These are phyloP conservation scores for Serrognathus titanus DNA, from an alignment of 2,888 invertebrate species.

Conservation along the genomic window DNA sequence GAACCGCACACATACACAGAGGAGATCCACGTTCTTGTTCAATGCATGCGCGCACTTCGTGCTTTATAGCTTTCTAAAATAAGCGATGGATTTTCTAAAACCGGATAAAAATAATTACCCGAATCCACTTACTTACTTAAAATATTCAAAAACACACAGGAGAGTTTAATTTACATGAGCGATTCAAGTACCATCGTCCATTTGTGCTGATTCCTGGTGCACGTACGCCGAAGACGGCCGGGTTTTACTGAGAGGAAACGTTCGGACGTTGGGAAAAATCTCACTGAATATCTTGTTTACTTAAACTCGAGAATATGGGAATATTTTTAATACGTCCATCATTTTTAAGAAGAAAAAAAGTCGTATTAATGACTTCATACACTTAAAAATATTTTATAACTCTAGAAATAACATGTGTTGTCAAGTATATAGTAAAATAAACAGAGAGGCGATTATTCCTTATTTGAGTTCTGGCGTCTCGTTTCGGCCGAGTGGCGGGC, in stretches of 20 bases:
- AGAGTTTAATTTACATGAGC: not conserved
- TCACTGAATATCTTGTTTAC: not conserved
- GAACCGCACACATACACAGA: no score
- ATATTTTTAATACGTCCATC: slow-evolving; percentile 1
- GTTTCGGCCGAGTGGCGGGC: not conserved
- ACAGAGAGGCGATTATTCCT: slow-evolving; percentile 19
- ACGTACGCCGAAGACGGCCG: no score
- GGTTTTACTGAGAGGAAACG: no score
- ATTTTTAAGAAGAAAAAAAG: slow-evolving; percentile 13
- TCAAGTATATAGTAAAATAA: slow-evolving; percentile 29
- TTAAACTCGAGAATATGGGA: slow-evolving; percentile 4
- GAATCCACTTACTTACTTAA: not conserved
- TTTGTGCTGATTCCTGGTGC: no score
- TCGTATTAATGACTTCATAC: slow-evolving; percentile 25
- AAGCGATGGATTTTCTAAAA: not conserved
- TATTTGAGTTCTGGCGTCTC: not conserved
- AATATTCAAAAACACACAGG: not conserved
- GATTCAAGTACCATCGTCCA: not conserved
- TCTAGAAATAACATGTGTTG: slow-evolving; percentile 29
- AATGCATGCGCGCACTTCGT: not conserved
- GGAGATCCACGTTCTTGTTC: no score
- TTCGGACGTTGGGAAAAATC: no score
- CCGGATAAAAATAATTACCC: not conserved
- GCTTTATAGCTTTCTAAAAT: not conserved
- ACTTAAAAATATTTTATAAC: slow-evolving; percentile 28